Conservation (phyloP, 2,888 invertebrate species). For the Caenorhabditis uteleia region DNA sequence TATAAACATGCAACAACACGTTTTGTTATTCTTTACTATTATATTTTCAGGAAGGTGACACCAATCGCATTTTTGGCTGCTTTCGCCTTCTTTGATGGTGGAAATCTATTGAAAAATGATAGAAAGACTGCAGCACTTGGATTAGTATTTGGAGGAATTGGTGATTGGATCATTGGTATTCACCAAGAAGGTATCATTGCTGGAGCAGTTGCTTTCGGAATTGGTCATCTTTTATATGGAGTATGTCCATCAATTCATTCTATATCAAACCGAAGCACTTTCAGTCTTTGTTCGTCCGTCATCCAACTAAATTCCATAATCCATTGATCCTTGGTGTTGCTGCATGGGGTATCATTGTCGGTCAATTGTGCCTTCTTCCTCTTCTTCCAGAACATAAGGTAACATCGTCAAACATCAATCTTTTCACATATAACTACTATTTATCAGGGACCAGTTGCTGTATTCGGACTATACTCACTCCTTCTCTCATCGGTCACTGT, state of each 20-base stretch:
- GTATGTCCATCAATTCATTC: no score
- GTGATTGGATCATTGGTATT: slow-evolving; percentile 59
- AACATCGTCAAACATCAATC: background rate
- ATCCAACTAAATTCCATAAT: slow-evolving; percentile 22
- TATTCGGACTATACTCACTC: slow-evolving; percentile 49
- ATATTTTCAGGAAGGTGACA: slow-evolving; percentile 50
- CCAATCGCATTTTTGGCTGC: slow-evolving; percentile 47
- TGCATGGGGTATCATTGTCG: slow-evolving; percentile 41
- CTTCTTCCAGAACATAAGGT: slow-evolving; percentile 28
- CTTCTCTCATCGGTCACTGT: slow-evolving; percentile 44
- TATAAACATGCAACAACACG: background rate
- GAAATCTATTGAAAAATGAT: slow-evolving; percentile 33
- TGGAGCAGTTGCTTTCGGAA: slow-evolving; percentile 57
- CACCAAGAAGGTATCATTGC: slow-evolving; percentile 51
- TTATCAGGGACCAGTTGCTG: slow-evolving; percentile 25
- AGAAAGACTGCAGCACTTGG: slow-evolving; percentile 36
- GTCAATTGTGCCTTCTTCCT: slow-evolving; percentile 42
- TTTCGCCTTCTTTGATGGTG: slow-evolving; percentile 41
- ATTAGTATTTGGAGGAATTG: slow-evolving; percentile 54
- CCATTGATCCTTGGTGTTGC: slow-evolving; percentile 30
- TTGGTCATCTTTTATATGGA: slow-evolving; percentile 59
- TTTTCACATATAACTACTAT: background rate
- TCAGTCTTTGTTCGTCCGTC: slow-evolving; percentile 32
- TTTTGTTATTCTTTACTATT: background rate
- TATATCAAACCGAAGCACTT: slow-evolving; percentile 1